Base-by-base conservation (phyloP, 2,113 vertebrate genomes). In the Lethenteron camtschaticum region DNA sequence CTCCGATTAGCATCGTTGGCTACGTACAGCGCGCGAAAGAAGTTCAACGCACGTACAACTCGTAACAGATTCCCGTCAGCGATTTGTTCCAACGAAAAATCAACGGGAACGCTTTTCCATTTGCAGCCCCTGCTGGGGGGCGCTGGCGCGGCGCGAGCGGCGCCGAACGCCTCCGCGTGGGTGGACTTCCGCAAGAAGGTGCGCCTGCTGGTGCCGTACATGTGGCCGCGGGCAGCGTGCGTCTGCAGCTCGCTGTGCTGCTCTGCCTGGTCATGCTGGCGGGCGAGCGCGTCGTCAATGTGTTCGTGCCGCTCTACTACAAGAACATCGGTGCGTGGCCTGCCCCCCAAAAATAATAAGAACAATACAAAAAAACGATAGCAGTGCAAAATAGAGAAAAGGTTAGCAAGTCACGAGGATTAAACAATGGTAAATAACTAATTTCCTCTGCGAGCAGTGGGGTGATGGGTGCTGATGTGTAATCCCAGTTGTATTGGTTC, bases 271-370 rank as follows among this genome's bases (percentile, higher is more conserved):
- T 74, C 0, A 80, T 96, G 72, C 85, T 96, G 78, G 91, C 79
- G 9, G 8, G 82, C 12, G 94, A 96, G 73, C 76, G 92, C 4
- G 90, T 58, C 12, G 78, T 99, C 73, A 99, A 96, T 0, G 75
- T 99, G 74, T 91, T 95, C 1, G 92, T 99, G 3, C 94, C 94
- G 2, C 86, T 96, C 78, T 96, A 81, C 81, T 90, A 81, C 77
- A 95, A 85, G 74, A 76, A 89, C 69, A 96, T 95, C 0, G 90
- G 94, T 96, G 78, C 86, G 83, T 4, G 1, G 18, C n/a, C 63
- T 66, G 63, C 20, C 41, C 41, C 41, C 41, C 41, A 5, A 41
- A 41, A 41, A 41, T 3, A 41, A 41, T 7, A 41, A 41, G 6
- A 41, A 41, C 41, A 41, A 41, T 41, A 41, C 41, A 41, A 41